Conservation (phyloP, 2,797 vertebrate species). For the Crocidura indochinensis region DNA sequence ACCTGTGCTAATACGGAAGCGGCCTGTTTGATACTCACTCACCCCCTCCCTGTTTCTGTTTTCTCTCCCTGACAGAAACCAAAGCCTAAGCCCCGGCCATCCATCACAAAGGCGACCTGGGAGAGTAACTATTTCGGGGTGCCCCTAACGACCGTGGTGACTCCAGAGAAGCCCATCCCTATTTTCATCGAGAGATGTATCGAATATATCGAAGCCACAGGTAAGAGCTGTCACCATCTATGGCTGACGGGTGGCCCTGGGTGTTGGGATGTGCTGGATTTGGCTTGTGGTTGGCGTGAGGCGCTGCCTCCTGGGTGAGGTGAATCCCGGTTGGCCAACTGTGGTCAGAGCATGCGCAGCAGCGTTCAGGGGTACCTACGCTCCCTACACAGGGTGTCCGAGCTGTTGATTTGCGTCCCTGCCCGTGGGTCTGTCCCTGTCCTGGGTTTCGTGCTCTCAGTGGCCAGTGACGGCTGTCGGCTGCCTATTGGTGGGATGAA, state of each 20-base stretch:
- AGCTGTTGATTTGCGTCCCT: too few species aligned
- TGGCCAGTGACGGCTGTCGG: too few species aligned
- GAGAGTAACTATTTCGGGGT: constrained; percentile 98
- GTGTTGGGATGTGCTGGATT: too few species aligned
- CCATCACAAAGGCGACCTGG: constrained; percentile 94
- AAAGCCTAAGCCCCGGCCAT: constrained; percentile 94
- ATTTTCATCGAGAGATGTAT: constrained; percentile 98
- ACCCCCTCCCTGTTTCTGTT: constrained; percentile 37
- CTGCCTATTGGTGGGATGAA: too few species aligned
- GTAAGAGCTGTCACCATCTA: constrained; percentile 86
- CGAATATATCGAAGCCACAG: constrained; percentile 96
- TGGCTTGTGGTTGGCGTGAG: background rate
- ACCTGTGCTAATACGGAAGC: constrained; percentile 24
- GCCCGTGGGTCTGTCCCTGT: too few species aligned
- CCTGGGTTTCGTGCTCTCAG: too few species aligned
- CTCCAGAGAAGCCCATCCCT: constrained; percentile 94
- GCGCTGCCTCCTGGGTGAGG: background rate
- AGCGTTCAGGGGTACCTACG: too few species aligned
- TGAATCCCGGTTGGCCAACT: background rate
- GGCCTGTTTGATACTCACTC: background rate
- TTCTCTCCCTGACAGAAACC: constrained; percentile 91
- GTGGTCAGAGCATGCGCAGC: background rate
- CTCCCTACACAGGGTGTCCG: too few species aligned
- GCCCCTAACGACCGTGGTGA: constrained; percentile 93
- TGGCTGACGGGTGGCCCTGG: background rate